These are phyloP conservation scores for Sialia sialis DNA, from an alignment of 2,113 vertebrate genomes.

Conservation along the genomic window DNA sequence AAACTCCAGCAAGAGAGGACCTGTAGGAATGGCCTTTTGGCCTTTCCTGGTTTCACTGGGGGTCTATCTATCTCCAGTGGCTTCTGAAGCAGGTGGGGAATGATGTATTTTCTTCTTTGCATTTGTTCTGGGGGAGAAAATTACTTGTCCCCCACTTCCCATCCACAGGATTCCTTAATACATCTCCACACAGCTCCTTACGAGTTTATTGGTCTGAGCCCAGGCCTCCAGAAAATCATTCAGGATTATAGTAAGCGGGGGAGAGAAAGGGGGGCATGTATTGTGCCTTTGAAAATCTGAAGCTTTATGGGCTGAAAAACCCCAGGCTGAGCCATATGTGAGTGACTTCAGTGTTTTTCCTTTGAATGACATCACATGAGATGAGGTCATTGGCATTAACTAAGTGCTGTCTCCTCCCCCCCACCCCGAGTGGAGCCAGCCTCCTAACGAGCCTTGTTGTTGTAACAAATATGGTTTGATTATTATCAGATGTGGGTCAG, in stretches of 20 bases:
- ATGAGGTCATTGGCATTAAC: conserved; percentile 65
- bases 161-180: background rate
- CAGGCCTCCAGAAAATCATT: conserved; percentile 38
- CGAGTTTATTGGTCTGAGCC: conserved; percentile 11
- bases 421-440: conserved; percentile 42
- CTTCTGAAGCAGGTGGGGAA: background rate
- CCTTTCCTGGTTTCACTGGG: background rate
- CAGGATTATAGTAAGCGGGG: conserved; percentile 24
- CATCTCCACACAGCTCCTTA: conserved; percentile 2
- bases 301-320: conserved; percentile 54
- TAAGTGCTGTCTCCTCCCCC: conserved; percentile 49
- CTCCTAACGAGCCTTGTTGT: conserved; percentile 65
- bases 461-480: conserved; percentile 68
- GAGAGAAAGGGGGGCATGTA: background rate
- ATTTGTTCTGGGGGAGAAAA: background rate
- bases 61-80: background rate
- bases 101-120: background rate
- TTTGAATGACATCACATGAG: conserved; percentile 69
- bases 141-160: background rate
- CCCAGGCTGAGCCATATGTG: conserved; percentile 61
- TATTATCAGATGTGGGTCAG: conserved; percentile 68
- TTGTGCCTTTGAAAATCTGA: conserved; percentile 60
- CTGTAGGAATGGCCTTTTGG: background rate
- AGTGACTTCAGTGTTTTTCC: conserved; percentile 70
- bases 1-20: background rate